Evolutionary conservation across 1,140 invertebrate species (phyloP), one percentile per base, ranked within the genome.

Genomic region (Odontomachus brunneus): DNA sequence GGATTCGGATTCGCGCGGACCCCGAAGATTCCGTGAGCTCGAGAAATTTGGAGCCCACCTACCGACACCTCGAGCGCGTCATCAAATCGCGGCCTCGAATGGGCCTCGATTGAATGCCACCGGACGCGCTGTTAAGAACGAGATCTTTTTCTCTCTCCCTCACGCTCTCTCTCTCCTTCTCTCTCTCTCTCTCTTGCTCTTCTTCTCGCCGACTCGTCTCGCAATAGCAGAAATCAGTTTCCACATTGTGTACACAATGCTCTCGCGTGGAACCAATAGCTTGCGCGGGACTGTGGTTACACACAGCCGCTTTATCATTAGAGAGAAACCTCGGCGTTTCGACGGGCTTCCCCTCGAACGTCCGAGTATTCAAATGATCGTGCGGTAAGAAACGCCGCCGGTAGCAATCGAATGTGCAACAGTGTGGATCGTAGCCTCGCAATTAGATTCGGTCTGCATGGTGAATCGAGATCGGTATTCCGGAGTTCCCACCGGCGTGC

Each of bases 361-460:
- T 44, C 38, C 38, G 38, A 71, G 75, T 80, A 80, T 80, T 44
- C 22, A 80, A 80, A 80, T 80, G 51, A 80, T 69, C 65, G 53
- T 80, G 75, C 75, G 65, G 49, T 22, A 65, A 55, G 53, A 19
- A 71, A 71, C 75, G 66, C 51, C 66, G 66, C 24, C 75, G 65
- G 75, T 80, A 80, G 75, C 51, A 80, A 80, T 80, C 75, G 75
- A 80, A 80, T 80, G 75, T 80, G 75, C 75, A 80, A 80, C 75
- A 48, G 75, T 80, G 75, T 80, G 75, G 65, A 80, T 80, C 75
- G 73, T 49, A 44, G 73, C 59, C 59, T 49, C 73, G 75, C 65
- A 80, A 80, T 80, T 80, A 80, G 75, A 80, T 71, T 80, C 75
- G 75, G 75, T 80, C 75, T 69, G 75, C 75, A 26, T 51, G 63